Base-by-base conservation (phyloP, 30 jellyfish, hydroid and myxozoan genomes). In the Phacellophora camtschatica region DNA sequence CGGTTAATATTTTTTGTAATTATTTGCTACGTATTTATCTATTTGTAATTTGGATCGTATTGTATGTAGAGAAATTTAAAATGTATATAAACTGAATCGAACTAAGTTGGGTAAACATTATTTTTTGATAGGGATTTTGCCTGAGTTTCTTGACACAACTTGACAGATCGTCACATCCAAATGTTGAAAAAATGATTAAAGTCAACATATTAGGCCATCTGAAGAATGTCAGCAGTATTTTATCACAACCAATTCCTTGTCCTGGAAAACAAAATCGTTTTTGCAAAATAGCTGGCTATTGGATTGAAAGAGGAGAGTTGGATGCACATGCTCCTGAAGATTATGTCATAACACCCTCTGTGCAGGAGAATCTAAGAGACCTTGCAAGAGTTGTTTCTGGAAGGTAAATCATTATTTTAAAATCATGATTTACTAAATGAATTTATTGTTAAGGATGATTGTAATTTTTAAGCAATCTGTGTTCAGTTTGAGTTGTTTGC, bases 301-400 rank as follows among this genome's bases (percentile, higher is more conserved):
- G 99, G 98, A 63, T 95, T 20, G 73, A 56, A 50, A 62, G 12
- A 35, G 99, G 99, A 1, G 90, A 49, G 7, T 41, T 24, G 48
- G 58, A 33, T n/a, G 66, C 77, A 9, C 24, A 35, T 28, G 66
- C 55, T 3, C 88, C 87, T 31, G 65, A 73, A 19, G 86, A 81
- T 19, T 95, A 89, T 57, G 94, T 95, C 28, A 31, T 88, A 20
- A 95, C 99, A 1, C 42, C 82, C 16, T 92, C 97, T 65, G 99
- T 95, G 61, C 55, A 70, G 37, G 82, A 77, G 34, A 95, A 95
- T 74, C 74, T 95, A 72, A 74, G 71, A 72, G 95, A 79, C 59
- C 75, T 95, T 41, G 96, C 98, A 29, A 67, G 99, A 9, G 97
- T 95, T 39, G 98, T 89, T 1, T 80, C 97, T 15, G 99, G 97